phyloP scores from a whole-genome alignment of 2,888 invertebrate species.

The Netelia inedita region DNA sequence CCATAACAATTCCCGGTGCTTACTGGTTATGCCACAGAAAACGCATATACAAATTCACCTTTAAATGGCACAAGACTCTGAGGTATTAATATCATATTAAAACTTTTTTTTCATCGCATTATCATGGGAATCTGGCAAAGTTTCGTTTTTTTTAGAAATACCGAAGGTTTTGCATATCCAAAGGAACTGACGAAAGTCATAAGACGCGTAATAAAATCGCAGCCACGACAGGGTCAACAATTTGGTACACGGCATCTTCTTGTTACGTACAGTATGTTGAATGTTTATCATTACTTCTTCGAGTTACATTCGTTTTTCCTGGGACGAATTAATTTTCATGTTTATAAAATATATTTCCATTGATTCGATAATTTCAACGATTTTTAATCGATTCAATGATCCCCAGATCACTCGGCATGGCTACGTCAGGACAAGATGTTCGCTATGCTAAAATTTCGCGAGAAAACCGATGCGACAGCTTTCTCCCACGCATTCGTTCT shows the following conservation, averaged over 20 bases:
- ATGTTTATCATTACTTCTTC: slow-evolving; percentile 8
- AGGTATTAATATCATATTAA: slow-evolving; percentile 71
- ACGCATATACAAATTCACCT: slow-evolving; percentile 82
- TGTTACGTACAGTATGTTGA: slow-evolving; percentile 82
- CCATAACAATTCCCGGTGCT: slow-evolving; percentile 82
- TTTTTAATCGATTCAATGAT: slow-evolving; percentile 50
- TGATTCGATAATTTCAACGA: neutral
- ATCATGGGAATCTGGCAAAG: neutral
- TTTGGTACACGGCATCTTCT: slow-evolving; percentile 81
- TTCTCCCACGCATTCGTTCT: slow-evolving; percentile 81
- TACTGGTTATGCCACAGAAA: slow-evolving; percentile 83
- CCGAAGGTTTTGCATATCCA: slow-evolving; percentile 76
- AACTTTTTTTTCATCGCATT: slow-evolving; percentile 3
- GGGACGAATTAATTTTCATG: neutral
- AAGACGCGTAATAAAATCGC: slow-evolving; percentile 81
- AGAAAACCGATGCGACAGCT: slow-evolving; percentile 76
- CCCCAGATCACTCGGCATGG: slow-evolving; percentile 80
- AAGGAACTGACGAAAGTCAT: slow-evolving; percentile 83
- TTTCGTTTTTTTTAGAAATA: slow-evolving; percentile 73
- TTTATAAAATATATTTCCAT: slow-evolving; percentile 8
- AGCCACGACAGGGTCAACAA: slow-evolving; percentile 81
- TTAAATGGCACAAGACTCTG: slow-evolving; percentile 79
- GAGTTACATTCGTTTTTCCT: neutral
- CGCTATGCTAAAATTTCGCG: slow-evolving; percentile 81
- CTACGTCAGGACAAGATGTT: slow-evolving; percentile 83